phyloP scores from a whole-genome alignment of 2,888 invertebrate genomes.

The Ophion slaviceki region DNA sequence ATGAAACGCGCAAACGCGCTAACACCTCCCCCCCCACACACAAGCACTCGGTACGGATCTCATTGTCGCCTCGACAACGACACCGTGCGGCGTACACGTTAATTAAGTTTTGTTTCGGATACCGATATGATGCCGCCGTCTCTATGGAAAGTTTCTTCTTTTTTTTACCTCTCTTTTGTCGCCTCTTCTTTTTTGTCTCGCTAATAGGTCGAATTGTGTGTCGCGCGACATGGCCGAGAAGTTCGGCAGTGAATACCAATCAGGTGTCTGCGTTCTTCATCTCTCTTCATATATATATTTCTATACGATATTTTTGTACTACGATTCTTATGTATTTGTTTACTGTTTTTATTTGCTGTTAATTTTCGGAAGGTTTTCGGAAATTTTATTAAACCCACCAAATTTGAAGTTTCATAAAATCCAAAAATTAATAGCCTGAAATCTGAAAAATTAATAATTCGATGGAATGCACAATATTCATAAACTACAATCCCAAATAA shows the following conservation, averaged over 20 bases:
- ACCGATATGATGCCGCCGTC: constrained; percentile 66
- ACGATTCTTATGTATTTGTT: not conserved
- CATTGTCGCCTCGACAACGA: constrained; percentile 72
- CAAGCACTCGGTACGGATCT: constrained; percentile 67
- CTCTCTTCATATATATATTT: not conserved
- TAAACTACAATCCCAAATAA: too few species aligned
- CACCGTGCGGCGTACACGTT: constrained; percentile 70
- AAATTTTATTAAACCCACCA: not conserved
- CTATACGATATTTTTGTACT: too few species aligned
- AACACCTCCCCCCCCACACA: constrained; percentile 40
- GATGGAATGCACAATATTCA: too few species aligned
- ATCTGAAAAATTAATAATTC: too few species aligned
- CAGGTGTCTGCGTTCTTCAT: constrained; percentile 41
- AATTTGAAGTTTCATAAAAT: not conserved
- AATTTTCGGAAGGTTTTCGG: too few species aligned
- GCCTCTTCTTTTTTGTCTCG: constrained; percentile 25
- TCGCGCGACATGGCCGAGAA: constrained; percentile 35
- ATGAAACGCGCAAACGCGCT: constrained; percentile 46
- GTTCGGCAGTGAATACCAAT: constrained; percentile 45
- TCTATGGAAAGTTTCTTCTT: constrained; percentile 41
- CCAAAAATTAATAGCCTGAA: too few species aligned
- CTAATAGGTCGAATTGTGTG: constrained; percentile 61
- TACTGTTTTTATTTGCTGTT: not conserved
- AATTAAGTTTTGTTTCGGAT: constrained; percentile 76
- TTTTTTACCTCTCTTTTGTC: constrained; percentile 34